Conservation (phyloP, 2,797 vertebrate genomes). For the Rhynchonycteris naso region DNA sequence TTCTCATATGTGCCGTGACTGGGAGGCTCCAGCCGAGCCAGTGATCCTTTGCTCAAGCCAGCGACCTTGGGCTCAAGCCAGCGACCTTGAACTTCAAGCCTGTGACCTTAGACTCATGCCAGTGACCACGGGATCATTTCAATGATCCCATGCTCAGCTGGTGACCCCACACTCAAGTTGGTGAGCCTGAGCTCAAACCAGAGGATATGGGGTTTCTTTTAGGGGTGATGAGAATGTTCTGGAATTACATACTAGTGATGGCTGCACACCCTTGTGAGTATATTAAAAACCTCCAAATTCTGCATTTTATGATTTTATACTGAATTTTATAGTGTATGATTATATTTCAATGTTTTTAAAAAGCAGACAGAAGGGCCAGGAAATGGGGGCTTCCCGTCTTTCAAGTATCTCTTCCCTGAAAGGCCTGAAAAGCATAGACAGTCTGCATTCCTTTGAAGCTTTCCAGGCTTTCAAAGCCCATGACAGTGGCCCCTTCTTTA, state of each 20-base stretch:
- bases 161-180: too few relatives aligned
- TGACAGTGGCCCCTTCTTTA: background rate
- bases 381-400: background rate
- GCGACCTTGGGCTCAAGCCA: too few relatives aligned
- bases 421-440: background rate
- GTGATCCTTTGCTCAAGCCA: too few relatives aligned
- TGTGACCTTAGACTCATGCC: too few relatives aligned
- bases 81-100: too few relatives aligned
- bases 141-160: too few relatives aligned
- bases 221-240: background rate
- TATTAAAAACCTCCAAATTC: too few relatives aligned
- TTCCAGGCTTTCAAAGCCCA: background rate
- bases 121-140: too few relatives aligned
- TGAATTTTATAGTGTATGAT: background rate
- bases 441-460: background rate
- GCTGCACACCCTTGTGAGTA: background rate
- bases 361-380: background rate
- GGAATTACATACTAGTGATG: background rate
- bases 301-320: background rate
- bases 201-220: background rate
- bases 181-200: too few relatives aligned
- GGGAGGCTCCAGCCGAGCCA: too few relatives aligned
- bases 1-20: too few relatives aligned
- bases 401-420: fast-evolving
- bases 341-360: background rate